phyloP scores from a whole-genome alignment of 2,797 vertebrate species.

The Champsocephalus gunnari region DNA sequence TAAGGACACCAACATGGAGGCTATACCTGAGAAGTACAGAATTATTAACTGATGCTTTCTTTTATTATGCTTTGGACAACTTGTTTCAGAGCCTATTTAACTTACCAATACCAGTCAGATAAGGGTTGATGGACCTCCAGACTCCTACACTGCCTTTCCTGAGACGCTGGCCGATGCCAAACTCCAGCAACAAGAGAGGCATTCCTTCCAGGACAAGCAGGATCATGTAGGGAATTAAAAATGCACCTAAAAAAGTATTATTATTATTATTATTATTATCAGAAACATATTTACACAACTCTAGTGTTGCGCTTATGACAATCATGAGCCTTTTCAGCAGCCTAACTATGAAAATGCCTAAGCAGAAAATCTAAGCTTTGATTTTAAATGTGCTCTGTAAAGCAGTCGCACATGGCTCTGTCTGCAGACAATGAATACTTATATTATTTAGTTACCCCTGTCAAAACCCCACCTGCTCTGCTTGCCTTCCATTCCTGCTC shows the following conservation, averaged over 20 bases:
- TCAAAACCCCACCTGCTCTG: background rate
- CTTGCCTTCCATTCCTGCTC: background rate
- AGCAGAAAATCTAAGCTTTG: background rate
- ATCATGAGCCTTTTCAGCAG: background rate
- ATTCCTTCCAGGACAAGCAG: constrained; percentile 93
- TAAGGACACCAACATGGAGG: constrained; percentile 91
- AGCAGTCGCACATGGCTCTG: background rate
- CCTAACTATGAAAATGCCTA: background rate
- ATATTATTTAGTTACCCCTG: background rate
- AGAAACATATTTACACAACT: background rate
- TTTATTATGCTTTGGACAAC: background rate
- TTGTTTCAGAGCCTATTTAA: background rate
- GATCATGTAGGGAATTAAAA: constrained; percentile 96
- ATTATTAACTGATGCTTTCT: background rate
- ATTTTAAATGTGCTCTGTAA: background rate
- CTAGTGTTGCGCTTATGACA: too few relatives aligned
- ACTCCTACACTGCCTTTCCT: constrained; percentile 91
- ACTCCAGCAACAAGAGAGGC: constrained; percentile 93
- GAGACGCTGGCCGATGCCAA: constrained; percentile 94
- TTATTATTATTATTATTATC: background rate
- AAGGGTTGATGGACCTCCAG: constrained; percentile 88
- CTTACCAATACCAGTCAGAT: constrained; percentile 92
- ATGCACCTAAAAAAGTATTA: constrained; percentile 86
- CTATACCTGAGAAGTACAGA: constrained; percentile 81
- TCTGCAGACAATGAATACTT: background rate